phyloP scores from a whole-genome alignment of 2,113 vertebrate species.

The Phocoena sinus region DNA sequence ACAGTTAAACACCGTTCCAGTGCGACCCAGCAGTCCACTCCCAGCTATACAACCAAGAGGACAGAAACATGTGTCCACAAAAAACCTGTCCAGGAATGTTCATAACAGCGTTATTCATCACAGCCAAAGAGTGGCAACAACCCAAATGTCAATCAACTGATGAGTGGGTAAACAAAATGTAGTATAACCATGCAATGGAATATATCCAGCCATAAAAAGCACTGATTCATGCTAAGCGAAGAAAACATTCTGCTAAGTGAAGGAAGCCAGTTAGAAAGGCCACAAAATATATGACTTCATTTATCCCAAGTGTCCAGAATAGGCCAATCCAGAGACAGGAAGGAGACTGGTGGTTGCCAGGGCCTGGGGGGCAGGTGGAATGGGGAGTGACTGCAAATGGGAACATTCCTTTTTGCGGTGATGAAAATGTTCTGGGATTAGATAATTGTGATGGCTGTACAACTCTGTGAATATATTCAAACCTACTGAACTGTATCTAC shows the following conservation, averaged over 20 bases:
- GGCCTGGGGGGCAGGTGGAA: too few species aligned
- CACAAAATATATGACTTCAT: not conserved
- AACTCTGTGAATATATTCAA: not conserved
- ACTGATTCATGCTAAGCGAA: too few species aligned
- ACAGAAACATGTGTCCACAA: not conserved
- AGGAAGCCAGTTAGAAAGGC: not conserved
- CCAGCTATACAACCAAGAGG: not conserved
- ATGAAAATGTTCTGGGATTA: not conserved
- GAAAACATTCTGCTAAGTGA: not conserved
- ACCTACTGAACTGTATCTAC: not conserved
- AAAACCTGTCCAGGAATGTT: not conserved
- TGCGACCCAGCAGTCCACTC: not conserved
- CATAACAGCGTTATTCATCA: not conserved
- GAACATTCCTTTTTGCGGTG: not conserved
- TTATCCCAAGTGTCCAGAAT: not conserved
- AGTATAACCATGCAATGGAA: accelerated
- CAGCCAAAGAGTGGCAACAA: not conserved
- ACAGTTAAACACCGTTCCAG: not conserved
- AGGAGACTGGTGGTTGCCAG: accelerated
- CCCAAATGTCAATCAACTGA: not conserved
- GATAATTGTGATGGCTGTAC: not conserved
- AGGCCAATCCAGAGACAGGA: not conserved
- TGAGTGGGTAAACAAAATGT: not conserved
- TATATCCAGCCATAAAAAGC: not conserved
- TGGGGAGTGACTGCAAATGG: not conserved